Percentiles rank a stretch among this genome's conserved stretches.
Conservation (phyloP, 1,140 invertebrate species). For the Portunus trituberculatus region DNA sequence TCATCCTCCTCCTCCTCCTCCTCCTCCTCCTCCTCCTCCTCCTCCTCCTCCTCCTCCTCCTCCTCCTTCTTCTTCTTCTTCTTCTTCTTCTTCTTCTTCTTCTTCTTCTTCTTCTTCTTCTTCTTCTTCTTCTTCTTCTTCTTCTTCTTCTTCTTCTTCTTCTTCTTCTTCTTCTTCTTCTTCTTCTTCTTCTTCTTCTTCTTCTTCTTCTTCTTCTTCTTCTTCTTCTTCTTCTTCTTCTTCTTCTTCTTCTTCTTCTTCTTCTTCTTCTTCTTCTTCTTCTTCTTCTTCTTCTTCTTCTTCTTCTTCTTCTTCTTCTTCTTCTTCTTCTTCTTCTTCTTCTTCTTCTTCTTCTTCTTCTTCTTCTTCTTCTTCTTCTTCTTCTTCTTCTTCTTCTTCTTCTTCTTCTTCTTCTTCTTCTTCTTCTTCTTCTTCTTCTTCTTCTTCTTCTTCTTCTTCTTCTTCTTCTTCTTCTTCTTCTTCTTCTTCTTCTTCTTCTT, state of each 20-base stretch:
- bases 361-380: not conserved
- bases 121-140: not conserved
- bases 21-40: slow-evolving; percentile 19
- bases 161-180: not conserved
- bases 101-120: not conserved
- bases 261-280: not conserved
- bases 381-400: not conserved
- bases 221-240: not conserved
- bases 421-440: not conserved
- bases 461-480: not conserved
- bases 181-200: not conserved
- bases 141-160: not conserved
- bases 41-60: not conserved
- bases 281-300: not conserved
- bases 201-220: not conserved
- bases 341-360: not conserved
- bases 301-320: not conserved
- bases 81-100: not conserved
- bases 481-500: not conserved
- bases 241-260: not conserved
- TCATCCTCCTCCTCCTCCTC: not conserved
- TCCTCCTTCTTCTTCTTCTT: not conserved
- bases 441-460: not conserved
- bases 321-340: not conserved
- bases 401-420: not conserved